Conservation (phyloP, 2,888 invertebrate genomes). For the Scaptomyza reducta region DNA sequence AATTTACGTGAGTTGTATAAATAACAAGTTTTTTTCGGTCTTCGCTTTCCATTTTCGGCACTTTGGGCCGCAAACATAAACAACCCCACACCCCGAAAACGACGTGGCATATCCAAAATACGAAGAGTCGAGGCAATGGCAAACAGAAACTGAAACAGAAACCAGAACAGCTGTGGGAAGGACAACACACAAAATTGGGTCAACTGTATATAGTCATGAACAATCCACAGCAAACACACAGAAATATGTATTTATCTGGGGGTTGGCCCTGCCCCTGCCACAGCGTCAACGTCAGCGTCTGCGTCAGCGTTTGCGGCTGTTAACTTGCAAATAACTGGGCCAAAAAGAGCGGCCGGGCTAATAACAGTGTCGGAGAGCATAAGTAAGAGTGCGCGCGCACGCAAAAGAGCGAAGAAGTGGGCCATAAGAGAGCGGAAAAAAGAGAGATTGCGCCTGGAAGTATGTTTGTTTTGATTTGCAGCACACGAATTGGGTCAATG, state of each 20-base stretch:
- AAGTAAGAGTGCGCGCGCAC: slow-evolving; percentile 45
- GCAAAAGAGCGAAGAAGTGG: slow-evolving; percentile 5
- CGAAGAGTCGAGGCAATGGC: slow-evolving; percentile 41
- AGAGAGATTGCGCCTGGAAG: slow-evolving; percentile 40
- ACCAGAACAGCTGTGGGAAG: slow-evolving; percentile 78
- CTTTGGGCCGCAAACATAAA: slow-evolving; percentile 66
- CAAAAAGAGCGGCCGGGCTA: slow-evolving; percentile 59
- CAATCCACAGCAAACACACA: slow-evolving; percentile 10
- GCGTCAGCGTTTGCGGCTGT: slow-evolving; percentile 46
- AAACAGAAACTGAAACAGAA: slow-evolving; percentile 48
- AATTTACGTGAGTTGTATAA: slow-evolving; percentile 71
- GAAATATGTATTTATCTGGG: slow-evolving; percentile 37
- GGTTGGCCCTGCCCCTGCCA: slow-evolving; percentile 53
- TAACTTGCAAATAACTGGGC: slow-evolving; percentile 60
- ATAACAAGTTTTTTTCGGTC: slow-evolving; percentile 63
- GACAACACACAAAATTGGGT: slow-evolving; percentile 75
- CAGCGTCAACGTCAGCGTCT: slow-evolving; percentile 17
- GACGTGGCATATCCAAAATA: slow-evolving; percentile 22
- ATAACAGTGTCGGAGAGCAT: slow-evolving; percentile 55
- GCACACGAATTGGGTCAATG: slow-evolving; percentile 65
- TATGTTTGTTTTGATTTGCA: slow-evolving; percentile 67
- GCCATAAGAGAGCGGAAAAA: slow-evolving; percentile 25
- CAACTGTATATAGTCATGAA: slow-evolving; percentile 69
- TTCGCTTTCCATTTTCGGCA: slow-evolving; percentile 54
- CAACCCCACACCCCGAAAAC: slow-evolving; percentile 64